phyloP scores from a whole-genome alignment of 2,113 vertebrate genomes.

The Lynx canadensis region DNA sequence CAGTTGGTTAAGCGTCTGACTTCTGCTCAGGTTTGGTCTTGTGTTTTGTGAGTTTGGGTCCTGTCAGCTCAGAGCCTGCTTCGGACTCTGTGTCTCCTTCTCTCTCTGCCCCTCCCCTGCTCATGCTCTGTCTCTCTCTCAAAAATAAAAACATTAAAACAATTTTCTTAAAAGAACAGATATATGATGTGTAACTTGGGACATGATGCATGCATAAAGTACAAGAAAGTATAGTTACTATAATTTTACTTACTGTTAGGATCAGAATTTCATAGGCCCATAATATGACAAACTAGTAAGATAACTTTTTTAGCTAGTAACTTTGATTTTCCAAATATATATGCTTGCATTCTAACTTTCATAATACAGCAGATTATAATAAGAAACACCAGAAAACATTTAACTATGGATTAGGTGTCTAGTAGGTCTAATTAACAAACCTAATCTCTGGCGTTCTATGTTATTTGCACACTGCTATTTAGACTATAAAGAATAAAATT shows the following conservation, averaged over 20 bases:
- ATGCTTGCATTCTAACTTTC: not conserved
- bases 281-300: not conserved
- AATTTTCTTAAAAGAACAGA: not conserved
- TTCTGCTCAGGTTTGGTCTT: too few relatives aligned
- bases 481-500: slow-evolving; percentile 35
- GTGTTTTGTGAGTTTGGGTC: too few relatives aligned
- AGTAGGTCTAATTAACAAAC: slow-evolving; percentile 33
- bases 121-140: too few relatives aligned
- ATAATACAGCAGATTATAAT: slow-evolving; percentile 20
- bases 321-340: not conserved
- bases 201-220: not conserved
- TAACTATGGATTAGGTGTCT: slow-evolving; percentile 14
- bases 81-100: too few relatives aligned
- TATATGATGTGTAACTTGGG: not conserved
- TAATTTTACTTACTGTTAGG: not conserved
- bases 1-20: too few relatives aligned
- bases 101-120: too few relatives aligned
- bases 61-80: too few relatives aligned
- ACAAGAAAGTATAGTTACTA: not conserved
- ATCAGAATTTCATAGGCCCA: not conserved
- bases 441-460: not conserved
- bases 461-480: slow-evolving; percentile 30
- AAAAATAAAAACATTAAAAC: too few relatives aligned
- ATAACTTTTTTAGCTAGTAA: not conserved
- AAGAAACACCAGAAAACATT: slow-evolving; percentile 10